A percentile compares a stretch with the other conserved stretches of the same genome.
These are phyloP conservation scores for Gonatopus flavifemur DNA, from an alignment of 1,140 invertebrate species.

Conservation along the genomic window DNA sequence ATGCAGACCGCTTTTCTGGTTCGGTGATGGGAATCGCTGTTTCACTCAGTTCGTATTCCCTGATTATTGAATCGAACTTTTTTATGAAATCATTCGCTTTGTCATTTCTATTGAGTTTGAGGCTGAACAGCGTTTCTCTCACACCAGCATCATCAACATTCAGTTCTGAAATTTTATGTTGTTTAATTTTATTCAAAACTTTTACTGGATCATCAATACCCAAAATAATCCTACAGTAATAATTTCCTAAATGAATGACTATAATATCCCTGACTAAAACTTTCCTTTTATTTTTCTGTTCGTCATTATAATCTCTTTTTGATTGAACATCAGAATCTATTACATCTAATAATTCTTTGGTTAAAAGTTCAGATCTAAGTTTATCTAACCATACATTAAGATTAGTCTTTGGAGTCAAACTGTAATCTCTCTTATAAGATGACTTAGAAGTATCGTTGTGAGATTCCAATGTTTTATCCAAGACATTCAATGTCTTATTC, in stretches of 20 bases:
- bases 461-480: too few relatives aligned
- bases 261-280: slow-evolving; percentile 23
- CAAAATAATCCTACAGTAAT: slow-evolving; percentile 28
- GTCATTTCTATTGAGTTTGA: slow-evolving; percentile 19
- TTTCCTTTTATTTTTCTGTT: background rate
- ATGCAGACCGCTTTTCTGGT: slow-evolving; percentile 28
- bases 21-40: slow-evolving; percentile 21
- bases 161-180: slow-evolving; percentile 18
- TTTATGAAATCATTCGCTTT: slow-evolving; percentile 20
- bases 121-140: slow-evolving; percentile 21
- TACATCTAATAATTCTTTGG: slow-evolving; percentile 2
- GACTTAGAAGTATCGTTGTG: too few relatives aligned
- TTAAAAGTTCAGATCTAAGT: background rate
- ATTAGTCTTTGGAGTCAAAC: background rate
- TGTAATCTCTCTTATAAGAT: background rate
- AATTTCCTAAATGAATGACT: slow-evolving; percentile 24
- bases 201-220: slow-evolving; percentile 23
- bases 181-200: too few relatives aligned
- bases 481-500: too few relatives aligned
- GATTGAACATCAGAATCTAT: background rate
- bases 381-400: slow-evolving; percentile 3
- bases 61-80: slow-evolving; percentile 24
- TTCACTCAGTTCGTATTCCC: slow-evolving; percentile 27
- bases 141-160: slow-evolving; percentile 26
- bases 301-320: background rate